Percentiles rank a stretch among this genome's conserved stretches.
Conservation (phyloP, 2,888 invertebrate species). For the Seira musarum region DNA sequence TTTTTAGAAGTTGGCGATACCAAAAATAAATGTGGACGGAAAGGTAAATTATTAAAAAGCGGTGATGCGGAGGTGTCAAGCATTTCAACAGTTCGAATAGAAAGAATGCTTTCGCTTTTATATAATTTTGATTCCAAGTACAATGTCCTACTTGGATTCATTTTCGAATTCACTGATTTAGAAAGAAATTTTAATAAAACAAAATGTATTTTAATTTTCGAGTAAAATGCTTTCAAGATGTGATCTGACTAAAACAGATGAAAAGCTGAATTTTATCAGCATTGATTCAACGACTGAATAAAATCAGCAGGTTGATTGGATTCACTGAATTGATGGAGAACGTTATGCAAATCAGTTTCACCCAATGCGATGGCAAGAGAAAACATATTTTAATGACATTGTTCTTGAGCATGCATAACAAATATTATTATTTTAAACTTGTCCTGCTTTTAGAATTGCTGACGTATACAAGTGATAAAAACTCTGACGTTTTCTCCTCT, state of each 20-base stretch:
- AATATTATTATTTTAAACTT: neutral
- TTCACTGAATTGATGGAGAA: slow-evolving; percentile 11
- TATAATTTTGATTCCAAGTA: neutral
- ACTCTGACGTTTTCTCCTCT: too few species aligned
- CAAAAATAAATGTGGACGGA: too few species aligned
- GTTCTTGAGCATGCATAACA: neutral
- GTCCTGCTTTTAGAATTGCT: neutral
- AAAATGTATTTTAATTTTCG: slow-evolving; percentile 14
- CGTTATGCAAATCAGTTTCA: slow-evolving; percentile 37
- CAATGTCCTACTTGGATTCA: neutral
- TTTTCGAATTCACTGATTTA: slow-evolving; percentile 45
- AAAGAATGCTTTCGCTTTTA: neutral
- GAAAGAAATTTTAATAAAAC: slow-evolving; percentile 56
- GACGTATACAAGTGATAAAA: too few species aligned
- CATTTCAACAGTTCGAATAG: slow-evolving; percentile 1
- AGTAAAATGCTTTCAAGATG: slow-evolving; percentile 13
- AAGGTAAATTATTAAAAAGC: neutral
- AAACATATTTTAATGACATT: slow-evolving; percentile 11
- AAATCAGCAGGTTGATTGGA: slow-evolving; percentile 50
- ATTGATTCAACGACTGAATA: neutral
- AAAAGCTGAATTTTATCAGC: too few species aligned
- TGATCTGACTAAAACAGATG: slow-evolving; percentile 9
- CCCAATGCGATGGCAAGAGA: slow-evolving; percentile 14
- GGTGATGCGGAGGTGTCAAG: neutral
- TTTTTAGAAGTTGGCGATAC: neutral